Evolutionary conservation across 2,888 invertebrate species (phyloP).

Genomic region (Agriopis leucophaearia): DNA sequence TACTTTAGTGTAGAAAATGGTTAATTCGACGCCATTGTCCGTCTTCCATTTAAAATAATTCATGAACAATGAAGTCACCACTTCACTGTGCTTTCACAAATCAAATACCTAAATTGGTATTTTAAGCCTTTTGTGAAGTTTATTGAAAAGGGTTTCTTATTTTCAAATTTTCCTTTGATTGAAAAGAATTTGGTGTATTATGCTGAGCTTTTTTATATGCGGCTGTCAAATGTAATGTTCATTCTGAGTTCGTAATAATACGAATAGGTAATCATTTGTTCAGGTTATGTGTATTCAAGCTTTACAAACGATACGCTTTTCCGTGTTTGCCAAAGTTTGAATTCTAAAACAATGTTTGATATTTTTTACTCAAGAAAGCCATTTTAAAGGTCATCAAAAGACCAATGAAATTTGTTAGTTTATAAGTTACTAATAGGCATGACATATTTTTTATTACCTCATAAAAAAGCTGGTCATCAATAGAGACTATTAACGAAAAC

Average conservation of each 20-base stretch:
- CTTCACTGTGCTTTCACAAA: neutral
- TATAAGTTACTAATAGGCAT: too few relatives aligned
- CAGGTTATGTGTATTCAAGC: neutral
- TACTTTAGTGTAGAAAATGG: too few relatives aligned
- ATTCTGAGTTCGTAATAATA: neutral
- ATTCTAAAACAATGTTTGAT: neutral
- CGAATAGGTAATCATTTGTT: neutral
- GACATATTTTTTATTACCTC: too few relatives aligned
- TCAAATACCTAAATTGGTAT: constrained; percentile 2
- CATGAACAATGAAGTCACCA: neutral
- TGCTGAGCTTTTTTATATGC: neutral
- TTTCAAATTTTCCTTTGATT: neutral
- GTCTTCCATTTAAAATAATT: neutral
- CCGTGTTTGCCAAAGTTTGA: neutral
- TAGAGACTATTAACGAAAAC: too few relatives aligned
- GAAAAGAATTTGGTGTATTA: neutral
- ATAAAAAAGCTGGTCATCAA: too few relatives aligned
- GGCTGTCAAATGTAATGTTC: constrained; percentile 2
- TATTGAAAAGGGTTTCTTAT: constrained; percentile 7
- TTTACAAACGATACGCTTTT: neutral
- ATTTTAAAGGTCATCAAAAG: too few relatives aligned
- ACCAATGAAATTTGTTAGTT: too few relatives aligned
- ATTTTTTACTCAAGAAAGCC: too few relatives aligned
- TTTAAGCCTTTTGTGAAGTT: constrained; percentile 4
- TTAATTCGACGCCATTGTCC: neutral